Evolutionary conservation across 2,113 vertebrate genomes (phyloP).

Genomic region (Thomomys bottae): DNA sequence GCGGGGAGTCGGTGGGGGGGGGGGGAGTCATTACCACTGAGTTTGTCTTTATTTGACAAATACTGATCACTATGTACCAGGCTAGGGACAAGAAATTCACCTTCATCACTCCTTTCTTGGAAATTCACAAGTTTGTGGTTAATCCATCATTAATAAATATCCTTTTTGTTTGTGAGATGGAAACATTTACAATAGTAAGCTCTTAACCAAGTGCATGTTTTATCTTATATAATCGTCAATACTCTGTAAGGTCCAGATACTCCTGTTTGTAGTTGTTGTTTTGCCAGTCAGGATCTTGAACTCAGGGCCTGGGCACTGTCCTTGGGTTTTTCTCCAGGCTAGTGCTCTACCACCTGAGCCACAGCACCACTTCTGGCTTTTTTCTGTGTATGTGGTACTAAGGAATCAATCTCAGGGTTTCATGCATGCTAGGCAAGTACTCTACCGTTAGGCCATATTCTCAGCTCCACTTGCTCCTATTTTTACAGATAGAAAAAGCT

Average conservation of each 20-base stretch:
- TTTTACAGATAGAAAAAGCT: conserved; percentile 45
- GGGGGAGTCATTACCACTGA: conserved; percentile 2
- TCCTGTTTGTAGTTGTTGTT: too few species aligned
- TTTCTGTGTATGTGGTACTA: too few species aligned
- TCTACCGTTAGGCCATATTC: too few species aligned
- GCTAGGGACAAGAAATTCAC: neutral
- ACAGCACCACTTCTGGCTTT: too few species aligned
- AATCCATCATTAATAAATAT: neutral
- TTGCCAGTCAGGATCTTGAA: too few species aligned
- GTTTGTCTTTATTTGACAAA: neutral
- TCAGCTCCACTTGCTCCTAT: neutral
- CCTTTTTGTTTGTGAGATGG: neutral
- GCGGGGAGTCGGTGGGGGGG: too few species aligned
- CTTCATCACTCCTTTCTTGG: neutral
- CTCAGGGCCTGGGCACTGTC: too few species aligned
- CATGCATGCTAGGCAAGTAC: too few species aligned
- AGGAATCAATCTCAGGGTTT: too few species aligned
- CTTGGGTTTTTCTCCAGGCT: too few species aligned
- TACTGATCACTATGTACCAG: neutral
- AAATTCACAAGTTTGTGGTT: neutral
- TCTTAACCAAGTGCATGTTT: neutral
- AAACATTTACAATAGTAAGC: neutral
- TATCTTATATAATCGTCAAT: conserved; percentile 2
- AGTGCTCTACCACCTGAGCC: too few species aligned
- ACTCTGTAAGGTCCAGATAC: neutral